Base-by-base conservation (phyloP, 2,888 invertebrate genomes). In the Euplexia lucipara region DNA sequence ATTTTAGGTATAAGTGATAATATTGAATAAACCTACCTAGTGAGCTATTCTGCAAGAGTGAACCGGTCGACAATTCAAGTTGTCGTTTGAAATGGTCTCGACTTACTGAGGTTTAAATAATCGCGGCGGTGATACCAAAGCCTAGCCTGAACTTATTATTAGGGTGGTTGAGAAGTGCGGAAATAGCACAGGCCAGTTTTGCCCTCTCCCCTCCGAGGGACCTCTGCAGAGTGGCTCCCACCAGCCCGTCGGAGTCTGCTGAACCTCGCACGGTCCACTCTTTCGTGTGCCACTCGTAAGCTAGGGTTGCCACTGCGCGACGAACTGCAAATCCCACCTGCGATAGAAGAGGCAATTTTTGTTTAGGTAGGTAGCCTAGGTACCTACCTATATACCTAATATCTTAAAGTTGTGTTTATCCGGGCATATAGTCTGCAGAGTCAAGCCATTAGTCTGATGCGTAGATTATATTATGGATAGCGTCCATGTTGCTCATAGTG, bases 111-210 rank as follows among this genome's bases (percentile, higher is more conserved):
- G 12, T 66, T 70, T 87, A 92, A 57, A 90, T 78, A 57, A 94
- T 91, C 57, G 91, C 86, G 18, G 93, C 95, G 8, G 91, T 95
- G 47, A 95, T 74, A 3, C 93, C 92, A 62, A 95, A 94, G 0
- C 95, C 95, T 0, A 95, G 91, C 37, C 93, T 83, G 76, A 95
- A 95, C 82, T 95, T 95, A 72, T 95, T 88, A 71, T 95, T 95
- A n/a, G 94, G 93, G 54, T 95, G 95, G 75, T 95, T 95, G 54
- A 95, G 91, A 0, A 95, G 89, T 0, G 94, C 95, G 2, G 95
- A 95, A 49, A 95, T 80, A 44, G 93, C 91, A 63, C 94, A 93
- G 14, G 92, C 89, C 0, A 95, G 86, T 51, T 92, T 86, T 0
- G 94, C 88, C 14, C 85, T 83, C 67, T 86, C 87, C 34, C 95